These are phyloP conservation scores for Myotis myotis DNA, from an alignment of 2,797 vertebrate species.

Conservation along the genomic window DNA sequence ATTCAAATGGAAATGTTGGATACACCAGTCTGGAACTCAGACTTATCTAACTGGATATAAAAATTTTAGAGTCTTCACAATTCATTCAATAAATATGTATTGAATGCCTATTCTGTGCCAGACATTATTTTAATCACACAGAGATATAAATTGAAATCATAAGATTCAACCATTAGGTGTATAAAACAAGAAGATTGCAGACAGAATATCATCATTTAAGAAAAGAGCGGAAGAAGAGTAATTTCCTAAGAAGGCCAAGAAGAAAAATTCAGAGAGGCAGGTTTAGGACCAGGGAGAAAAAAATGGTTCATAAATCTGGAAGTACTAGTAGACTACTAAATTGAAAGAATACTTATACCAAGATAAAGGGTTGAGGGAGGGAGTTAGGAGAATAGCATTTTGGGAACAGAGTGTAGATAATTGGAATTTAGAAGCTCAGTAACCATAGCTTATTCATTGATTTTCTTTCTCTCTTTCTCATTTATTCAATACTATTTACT, in stretches of 20 bases:
- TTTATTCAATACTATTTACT: not conserved
- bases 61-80: not conserved
- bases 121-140: not conserved
- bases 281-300: not conserved
- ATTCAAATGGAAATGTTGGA: not conserved
- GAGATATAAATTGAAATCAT: not conserved
- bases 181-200: not conserved
- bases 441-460: not conserved
- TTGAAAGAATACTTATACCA: not conserved
- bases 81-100: not conserved
- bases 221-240: not conserved
- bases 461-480: not conserved
- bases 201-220: not conserved
- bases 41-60: not conserved
- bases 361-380: not conserved
- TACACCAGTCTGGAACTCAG: not conserved
- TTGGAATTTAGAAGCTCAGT: not conserved
- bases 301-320: not conserved
- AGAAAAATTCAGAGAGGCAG: not conserved
- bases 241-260: not conserved
- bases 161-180: not conserved
- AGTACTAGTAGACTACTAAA: not conserved
- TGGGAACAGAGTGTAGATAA: not conserved
- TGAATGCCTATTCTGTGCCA: not conserved
- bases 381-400: not conserved